Conservation (phyloP, 1,140 invertebrate genomes). For the Drosophila punjabiensis region DNA sequence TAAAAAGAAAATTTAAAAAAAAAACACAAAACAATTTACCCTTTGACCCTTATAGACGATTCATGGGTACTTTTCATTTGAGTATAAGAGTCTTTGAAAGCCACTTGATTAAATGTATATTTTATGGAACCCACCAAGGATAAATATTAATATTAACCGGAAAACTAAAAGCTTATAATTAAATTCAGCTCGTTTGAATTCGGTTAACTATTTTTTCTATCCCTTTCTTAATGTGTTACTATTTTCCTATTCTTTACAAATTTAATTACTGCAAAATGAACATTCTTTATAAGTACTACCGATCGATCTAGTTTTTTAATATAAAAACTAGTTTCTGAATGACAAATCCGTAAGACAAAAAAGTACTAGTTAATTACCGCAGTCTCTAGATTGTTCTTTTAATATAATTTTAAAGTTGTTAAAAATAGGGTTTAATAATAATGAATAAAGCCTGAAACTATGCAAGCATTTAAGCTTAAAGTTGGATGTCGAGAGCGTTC, state of each 20-base stretch:
- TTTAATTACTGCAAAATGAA: background rate
- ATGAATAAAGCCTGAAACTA: background rate
- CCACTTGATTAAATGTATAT: no score
- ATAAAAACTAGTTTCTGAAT: background rate
- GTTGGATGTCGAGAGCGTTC: background rate
- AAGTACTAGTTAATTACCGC: background rate
- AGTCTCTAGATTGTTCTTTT: background rate
- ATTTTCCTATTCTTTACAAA: background rate
- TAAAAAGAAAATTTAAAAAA: conserved; percentile 74
- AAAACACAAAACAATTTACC: background rate
- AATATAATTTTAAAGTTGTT: background rate
- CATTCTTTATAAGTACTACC: background rate
- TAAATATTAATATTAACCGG: background rate
- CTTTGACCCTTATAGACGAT: background rate
- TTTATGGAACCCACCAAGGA: background rate
- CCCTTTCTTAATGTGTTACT: no score
- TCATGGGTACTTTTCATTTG: background rate
- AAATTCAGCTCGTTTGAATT: background rate
- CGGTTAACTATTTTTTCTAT: no score
- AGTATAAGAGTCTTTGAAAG: background rate
- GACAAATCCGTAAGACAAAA: background rate
- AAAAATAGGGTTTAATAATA: background rate
- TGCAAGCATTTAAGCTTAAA: background rate
- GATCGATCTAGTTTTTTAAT: background rate
- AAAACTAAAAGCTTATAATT: background rate